phyloP scores from a whole-genome alignment of 2,888 invertebrate genomes.

The Tethea ocularis region DNA sequence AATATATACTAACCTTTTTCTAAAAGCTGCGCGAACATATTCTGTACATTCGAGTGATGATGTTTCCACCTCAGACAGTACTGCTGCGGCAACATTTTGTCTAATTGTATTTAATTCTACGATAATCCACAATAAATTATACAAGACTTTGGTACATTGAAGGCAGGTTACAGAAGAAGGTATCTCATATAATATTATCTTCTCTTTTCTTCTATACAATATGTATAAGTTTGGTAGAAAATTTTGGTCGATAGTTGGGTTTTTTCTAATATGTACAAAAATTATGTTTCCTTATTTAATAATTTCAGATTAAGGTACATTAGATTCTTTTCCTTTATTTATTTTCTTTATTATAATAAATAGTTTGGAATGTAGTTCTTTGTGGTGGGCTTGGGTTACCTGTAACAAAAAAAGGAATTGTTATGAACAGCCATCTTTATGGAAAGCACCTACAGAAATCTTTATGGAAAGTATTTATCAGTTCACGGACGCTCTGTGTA shows the following conservation, averaged over 20 bases:
- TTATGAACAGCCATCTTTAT: too few relatives aligned
- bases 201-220: slow-evolving; percentile 22
- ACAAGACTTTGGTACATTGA: slow-evolving; percentile 56
- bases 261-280: slow-evolving; percentile 21
- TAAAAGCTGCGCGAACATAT: slow-evolving; percentile 93
- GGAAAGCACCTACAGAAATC: too few relatives aligned
- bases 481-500: too few relatives aligned
- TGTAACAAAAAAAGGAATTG: slow-evolving; percentile 15
- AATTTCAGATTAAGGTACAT: slow-evolving; percentile 42
- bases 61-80: slow-evolving; percentile 97
- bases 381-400: slow-evolving; percentile 39
- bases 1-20: slow-evolving; percentile 80
- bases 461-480: too few relatives aligned
- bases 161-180: slow-evolving; percentile 50
- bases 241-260: slow-evolving; percentile 52
- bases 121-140: slow-evolving; percentile 24
- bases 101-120: slow-evolving; percentile 20
- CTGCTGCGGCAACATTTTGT: slow-evolving; percentile 91
- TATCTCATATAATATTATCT: slow-evolving; percentile 23
- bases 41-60: slow-evolving; percentile 95
- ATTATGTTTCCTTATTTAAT: slow-evolving; percentile 21
- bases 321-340: slow-evolving; percentile 9
- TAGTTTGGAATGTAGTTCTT: slow-evolving; percentile 50
- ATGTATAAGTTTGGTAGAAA: slow-evolving; percentile 54
- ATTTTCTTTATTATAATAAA: slow-evolving; percentile 19